Evolutionary conservation across 2,113 vertebrate species (phyloP).

Genomic region (Pteropus alecto): DNA sequence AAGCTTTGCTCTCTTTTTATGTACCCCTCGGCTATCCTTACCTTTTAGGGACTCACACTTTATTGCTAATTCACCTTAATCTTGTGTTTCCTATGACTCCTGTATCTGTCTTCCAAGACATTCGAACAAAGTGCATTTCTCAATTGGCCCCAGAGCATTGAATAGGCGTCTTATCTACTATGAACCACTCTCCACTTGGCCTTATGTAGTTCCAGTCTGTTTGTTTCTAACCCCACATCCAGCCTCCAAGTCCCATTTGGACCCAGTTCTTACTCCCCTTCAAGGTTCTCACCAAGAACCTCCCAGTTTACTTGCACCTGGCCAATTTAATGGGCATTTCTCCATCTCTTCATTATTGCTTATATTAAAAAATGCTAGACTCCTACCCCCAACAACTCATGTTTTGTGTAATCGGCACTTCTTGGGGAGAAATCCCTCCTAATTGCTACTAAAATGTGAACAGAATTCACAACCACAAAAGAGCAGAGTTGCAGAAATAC

Average conservation of each 20-base stretch:
- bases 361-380: conserved; percentile 6
- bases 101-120: neutral
- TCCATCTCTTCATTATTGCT: neutral
- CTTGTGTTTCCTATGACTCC: neutral
- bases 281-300: neutral
- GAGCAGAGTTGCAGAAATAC: neutral
- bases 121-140: neutral
- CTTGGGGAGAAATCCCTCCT: neutral
- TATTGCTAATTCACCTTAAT: neutral
- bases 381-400: neutral
- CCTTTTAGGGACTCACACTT: neutral
- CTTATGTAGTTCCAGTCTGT: neutral
- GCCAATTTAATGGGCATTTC: neutral
- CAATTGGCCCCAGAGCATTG: neutral
- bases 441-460: neutral
- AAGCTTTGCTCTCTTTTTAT: neutral
- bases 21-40: neutral
- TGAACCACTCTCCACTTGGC: neutral
- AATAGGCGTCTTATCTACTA: neutral
- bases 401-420: neutral
- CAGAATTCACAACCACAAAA: neutral
- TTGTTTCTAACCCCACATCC: neutral
- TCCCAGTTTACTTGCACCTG: neutral
- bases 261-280: neutral
- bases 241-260: neutral